phyloP scores from a whole-genome alignment of 2,113 vertebrate genomes.

The Sarotherodon lohbergeri region DNA sequence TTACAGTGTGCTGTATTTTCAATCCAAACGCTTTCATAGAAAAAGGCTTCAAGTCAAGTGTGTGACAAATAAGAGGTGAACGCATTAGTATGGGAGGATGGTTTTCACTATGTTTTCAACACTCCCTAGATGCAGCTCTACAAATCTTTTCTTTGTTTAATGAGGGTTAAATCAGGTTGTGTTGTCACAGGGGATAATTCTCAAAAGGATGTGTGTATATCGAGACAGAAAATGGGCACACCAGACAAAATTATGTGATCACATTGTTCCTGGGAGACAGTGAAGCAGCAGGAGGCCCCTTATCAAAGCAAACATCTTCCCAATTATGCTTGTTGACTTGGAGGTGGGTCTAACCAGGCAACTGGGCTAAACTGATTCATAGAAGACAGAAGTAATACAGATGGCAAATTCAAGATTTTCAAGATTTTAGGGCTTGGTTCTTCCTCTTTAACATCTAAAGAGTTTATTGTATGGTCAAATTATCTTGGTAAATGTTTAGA shows the following conservation, averaged over 20 bases:
- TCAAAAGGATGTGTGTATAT: slow-evolving; percentile 66
- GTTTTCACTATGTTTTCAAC: slow-evolving; percentile 8
- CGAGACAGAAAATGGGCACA: slow-evolving; percentile 64
- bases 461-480: not conserved
- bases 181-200: slow-evolving; percentile 62
- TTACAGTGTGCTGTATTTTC: not conserved
- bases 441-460: not conserved
- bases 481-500: not conserved
- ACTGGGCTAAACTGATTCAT: not conserved
- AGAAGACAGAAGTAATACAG: not conserved
- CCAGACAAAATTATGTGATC: slow-evolving; percentile 77
- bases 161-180: slow-evolving; percentile 79
- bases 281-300: slow-evolving; percentile 77
- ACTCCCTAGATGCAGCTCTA: slow-evolving; percentile 9
- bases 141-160: slow-evolving; percentile 72
- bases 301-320: slow-evolving; percentile 81
- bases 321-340: slow-evolving; percentile 61
- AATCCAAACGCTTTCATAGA: not conserved
- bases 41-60: not conserved
- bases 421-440: not conserved
- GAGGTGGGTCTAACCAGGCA: not conserved
- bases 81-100: not conserved
- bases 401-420: not conserved
- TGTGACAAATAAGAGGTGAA: not conserved
- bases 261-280: slow-evolving; percentile 83